A percentile compares a stretch with the other conserved stretches of the same genome.
phyloP scores from a whole-genome alignment of 1,140 invertebrate species.

The Neotoxoptera formosana region DNA sequence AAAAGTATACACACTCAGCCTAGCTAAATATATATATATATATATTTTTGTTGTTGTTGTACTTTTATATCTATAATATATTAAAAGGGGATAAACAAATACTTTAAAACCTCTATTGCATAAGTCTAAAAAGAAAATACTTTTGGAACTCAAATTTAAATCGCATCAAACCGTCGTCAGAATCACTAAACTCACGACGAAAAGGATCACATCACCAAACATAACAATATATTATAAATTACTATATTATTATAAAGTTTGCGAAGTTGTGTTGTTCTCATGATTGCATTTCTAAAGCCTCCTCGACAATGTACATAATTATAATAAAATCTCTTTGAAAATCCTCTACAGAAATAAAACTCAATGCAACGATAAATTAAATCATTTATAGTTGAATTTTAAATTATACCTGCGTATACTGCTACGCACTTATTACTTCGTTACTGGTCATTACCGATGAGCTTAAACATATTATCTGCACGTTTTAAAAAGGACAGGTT shows the following conservation, averaged over 20 bases:
- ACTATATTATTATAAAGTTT: too few relatives aligned
- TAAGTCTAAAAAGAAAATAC: background rate
- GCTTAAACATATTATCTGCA: background rate
- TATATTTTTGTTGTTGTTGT: background rate
- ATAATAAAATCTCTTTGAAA: background rate
- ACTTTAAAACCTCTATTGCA: background rate
- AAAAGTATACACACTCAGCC: background rate
- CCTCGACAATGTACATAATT: background rate
- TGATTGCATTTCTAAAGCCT: background rate
- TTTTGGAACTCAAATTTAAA: slow-evolving; percentile 7
- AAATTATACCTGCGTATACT: background rate
- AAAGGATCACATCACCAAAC: background rate
- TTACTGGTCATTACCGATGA: background rate
- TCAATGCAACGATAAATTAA: background rate
- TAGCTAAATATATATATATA: background rate
- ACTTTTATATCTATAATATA: background rate
- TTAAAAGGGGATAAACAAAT: background rate
- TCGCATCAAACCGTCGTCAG: background rate
- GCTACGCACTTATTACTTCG: background rate
- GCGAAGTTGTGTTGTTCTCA: background rate
- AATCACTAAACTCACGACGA: background rate
- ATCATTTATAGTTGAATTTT: background rate
- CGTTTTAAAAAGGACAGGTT: background rate
- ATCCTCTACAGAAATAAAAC: background rate
- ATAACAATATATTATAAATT: background rate